phyloP scores from a whole-genome alignment of 2,797 vertebrate species.

The Carcharodon carcharias region DNA sequence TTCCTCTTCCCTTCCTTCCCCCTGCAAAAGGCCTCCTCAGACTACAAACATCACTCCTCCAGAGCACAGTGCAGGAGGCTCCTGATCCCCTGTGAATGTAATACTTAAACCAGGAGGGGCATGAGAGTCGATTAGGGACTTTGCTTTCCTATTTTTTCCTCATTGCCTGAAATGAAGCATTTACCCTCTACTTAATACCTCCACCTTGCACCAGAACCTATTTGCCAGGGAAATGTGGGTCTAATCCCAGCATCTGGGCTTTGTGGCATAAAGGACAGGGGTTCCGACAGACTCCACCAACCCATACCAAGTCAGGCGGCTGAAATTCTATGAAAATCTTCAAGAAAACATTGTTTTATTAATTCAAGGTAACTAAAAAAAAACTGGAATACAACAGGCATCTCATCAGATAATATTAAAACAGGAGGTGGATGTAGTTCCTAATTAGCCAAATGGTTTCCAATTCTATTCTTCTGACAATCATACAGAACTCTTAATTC shows the following conservation, averaged over 20 bases:
- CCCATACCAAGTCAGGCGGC: not conserved
- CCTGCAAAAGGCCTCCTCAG: too few relatives aligned
- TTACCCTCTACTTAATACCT: not conserved
- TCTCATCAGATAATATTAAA: not conserved
- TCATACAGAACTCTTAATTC: not conserved
- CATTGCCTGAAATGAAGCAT: not conserved
- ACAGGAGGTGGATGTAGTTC: not conserved
- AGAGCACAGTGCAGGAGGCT: too few relatives aligned
- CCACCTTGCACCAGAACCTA: not conserved
- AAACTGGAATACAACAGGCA: not conserved
- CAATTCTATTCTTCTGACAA: conserved; percentile 7
- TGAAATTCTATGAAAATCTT: not conserved
- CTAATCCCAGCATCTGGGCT: not conserved
- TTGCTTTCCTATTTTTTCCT: not conserved
- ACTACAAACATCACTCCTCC: too few relatives aligned
- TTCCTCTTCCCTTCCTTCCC: not conserved
- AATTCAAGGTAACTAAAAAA: not conserved
- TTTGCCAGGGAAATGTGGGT: not conserved
- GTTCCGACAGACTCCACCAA: not conserved
- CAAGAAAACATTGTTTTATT: not conserved
- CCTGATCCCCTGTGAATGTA: not conserved
- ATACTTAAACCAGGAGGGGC: not conserved
- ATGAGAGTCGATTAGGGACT: not conserved
- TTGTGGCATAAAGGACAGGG: not conserved
- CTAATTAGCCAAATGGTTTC: not conserved